phyloP scores from a whole-genome alignment of 64 coral and sea anemone genomes.

The Pocillopora damicornis region DNA sequence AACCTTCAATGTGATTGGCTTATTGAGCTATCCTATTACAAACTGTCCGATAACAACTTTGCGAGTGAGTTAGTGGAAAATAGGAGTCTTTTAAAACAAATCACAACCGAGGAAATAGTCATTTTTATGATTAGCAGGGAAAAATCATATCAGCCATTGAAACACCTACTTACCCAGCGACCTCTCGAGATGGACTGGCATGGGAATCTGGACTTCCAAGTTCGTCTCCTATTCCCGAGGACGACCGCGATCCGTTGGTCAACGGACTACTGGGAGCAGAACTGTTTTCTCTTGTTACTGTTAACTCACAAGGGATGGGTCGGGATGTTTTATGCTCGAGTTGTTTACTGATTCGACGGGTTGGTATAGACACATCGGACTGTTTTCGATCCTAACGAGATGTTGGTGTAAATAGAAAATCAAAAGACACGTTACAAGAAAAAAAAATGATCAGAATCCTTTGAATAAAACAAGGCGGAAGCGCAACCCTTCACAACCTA shows the following conservation, averaged over 20 bases:
- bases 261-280: slow-evolving; percentile 15
- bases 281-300: slow-evolving; percentile 3
- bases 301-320: slow-evolving; percentile 14
- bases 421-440: not conserved
- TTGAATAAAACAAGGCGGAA: too few species aligned
- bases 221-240: not conserved
- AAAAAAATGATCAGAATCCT: too few species aligned
- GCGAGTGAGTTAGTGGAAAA: too few species aligned
- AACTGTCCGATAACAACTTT: too few species aligned
- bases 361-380: not conserved
- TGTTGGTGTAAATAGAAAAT: not conserved
- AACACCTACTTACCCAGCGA: not conserved
- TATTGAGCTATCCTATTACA: too few species aligned
- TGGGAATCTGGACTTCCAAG: not conserved
- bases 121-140: too few species aligned
- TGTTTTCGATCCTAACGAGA: not conserved
- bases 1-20: too few species aligned
- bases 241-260: slow-evolving; percentile 10
- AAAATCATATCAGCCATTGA: too few species aligned
- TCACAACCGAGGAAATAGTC: too few species aligned
- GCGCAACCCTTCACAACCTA: too few species aligned
- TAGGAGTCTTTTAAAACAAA: too few species aligned
- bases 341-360: slow-evolving; percentile 22
- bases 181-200: slow-evolving; percentile 9
- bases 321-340: not conserved